Conservation (phyloP, 1,140 invertebrate genomes). For the Neelides sp. region DNA sequence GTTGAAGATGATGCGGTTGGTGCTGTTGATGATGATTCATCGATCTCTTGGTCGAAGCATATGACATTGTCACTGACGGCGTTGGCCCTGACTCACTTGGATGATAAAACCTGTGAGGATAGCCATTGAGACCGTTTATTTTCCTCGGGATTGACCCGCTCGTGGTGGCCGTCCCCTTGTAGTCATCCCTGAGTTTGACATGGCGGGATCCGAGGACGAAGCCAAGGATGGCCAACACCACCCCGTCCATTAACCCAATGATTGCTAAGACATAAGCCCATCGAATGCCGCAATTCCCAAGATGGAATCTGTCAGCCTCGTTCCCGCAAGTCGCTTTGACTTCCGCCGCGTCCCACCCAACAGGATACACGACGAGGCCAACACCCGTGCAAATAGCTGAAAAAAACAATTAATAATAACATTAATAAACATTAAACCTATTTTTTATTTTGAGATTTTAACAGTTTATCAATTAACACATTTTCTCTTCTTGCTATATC, state of each 20-base stretch:
- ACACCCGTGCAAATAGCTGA: constrained; percentile 68
- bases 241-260: constrained; percentile 79
- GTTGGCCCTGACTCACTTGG: constrained; percentile 40
- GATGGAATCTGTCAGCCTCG: constrained; percentile 56
- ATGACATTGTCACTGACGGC: constrained; percentile 21
- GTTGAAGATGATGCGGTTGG: too few species aligned
- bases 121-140: constrained; percentile 21
- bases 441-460: neutral
- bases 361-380: constrained; percentile 78
- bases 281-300: constrained; percentile 71
- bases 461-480: neutral
- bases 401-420: constrained; percentile 21
- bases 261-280: constrained; percentile 92
- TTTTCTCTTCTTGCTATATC: neutral
- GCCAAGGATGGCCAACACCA: constrained; percentile 75
- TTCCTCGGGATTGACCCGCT: constrained; percentile 27
- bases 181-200: constrained; percentile 67
- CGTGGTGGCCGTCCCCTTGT: too few species aligned
- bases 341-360: constrained; percentile 73
- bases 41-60: constrained; percentile 25
- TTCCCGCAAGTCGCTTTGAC: constrained; percentile 77
- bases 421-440: constrained; percentile 6
- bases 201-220: constrained; percentile 85
- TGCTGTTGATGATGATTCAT: constrained; percentile 45
- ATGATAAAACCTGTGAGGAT: constrained; percentile 39